Conservation (phyloP, 2,113 vertebrate genomes). For the Mandrillus leucophaeus region DNA sequence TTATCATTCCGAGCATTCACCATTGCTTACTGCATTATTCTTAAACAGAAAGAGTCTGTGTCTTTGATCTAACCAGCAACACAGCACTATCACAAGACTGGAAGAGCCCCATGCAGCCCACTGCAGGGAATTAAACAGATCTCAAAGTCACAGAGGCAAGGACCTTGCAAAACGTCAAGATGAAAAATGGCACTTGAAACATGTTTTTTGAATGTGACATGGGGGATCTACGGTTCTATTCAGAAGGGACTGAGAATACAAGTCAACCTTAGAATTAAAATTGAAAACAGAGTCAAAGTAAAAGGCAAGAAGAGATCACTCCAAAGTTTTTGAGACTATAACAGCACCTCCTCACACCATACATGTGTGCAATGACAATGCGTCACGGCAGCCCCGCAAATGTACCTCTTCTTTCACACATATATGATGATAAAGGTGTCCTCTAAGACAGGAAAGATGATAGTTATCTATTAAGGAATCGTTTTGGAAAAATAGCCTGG, state of each 20-base stretch:
- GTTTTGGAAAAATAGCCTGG: too few species aligned
- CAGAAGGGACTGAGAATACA: constrained; percentile 6
- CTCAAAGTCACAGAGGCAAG: constrained; percentile 7
- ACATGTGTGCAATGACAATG: neutral
- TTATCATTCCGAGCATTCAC: constrained; percentile 65
- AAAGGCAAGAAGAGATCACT: neutral
- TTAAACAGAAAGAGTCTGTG: constrained; percentile 40
- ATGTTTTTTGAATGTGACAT: constrained; percentile 55
- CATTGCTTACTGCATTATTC: constrained; percentile 55
- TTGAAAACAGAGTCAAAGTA: constrained; percentile 14
- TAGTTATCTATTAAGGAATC: too few species aligned
- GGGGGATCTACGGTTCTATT: neutral
- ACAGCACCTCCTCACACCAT: neutral
- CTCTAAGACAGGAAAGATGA: neutral
- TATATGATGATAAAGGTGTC: neutral
- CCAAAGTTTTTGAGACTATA: neutral
- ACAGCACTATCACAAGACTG: neutral
- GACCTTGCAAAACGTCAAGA: constrained; percentile 66
- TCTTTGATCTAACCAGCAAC: constrained; percentile 54
- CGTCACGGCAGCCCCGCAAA: fast-evolving
- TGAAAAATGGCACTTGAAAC: constrained; percentile 62
- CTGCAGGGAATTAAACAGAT: constrained; percentile 58
- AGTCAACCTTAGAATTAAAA: constrained; percentile 37
- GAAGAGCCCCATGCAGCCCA: constrained; percentile 36
- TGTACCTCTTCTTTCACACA: neutral